phyloP scores from a whole-genome alignment of 2,888 invertebrate genomes.

The Arctia plantaginis region DNA sequence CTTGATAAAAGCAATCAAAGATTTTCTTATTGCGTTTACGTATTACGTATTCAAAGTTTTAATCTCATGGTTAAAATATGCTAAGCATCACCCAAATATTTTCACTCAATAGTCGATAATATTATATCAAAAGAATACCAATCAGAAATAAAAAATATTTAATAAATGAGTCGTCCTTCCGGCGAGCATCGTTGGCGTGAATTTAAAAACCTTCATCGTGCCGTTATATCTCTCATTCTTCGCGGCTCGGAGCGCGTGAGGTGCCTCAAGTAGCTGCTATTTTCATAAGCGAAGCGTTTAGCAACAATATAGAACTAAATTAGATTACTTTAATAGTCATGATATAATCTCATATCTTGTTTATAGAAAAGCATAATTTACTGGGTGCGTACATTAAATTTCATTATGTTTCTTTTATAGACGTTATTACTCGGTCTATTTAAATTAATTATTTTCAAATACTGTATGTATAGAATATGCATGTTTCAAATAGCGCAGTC shows the following conservation, averaged over 20 bases:
- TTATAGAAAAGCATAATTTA: neutral
- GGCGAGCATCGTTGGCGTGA: slow-evolving; percentile 68
- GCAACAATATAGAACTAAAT: neutral
- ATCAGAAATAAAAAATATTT: slow-evolving; percentile 70
- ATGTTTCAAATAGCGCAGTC: too few relatives aligned
- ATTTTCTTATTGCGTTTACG: neutral
- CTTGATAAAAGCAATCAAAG: neutral
- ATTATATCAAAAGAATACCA: slow-evolving; percentile 60
- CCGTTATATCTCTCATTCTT: slow-evolving; percentile 75
- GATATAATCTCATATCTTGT: neutral
- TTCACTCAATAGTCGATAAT: slow-evolving; percentile 40
- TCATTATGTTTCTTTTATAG: too few relatives aligned
- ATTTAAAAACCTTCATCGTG: slow-evolving; percentile 76
- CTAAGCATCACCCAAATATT: slow-evolving; percentile 26
- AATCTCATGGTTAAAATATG: neutral
- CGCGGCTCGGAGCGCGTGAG: slow-evolving; percentile 67
- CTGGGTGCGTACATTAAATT: neutral
- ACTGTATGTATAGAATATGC: too few relatives aligned
- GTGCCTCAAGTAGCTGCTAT: slow-evolving; percentile 49
- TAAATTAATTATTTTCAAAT: too few relatives aligned
- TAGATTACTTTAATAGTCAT: neutral
- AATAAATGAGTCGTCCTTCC: slow-evolving; percentile 73
- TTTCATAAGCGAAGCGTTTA: slow-evolving; percentile 48
- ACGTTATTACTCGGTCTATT: too few relatives aligned
- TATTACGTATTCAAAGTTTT: neutral